Percentiles rank a stretch among this genome's conserved stretches.
Evolutionary conservation across 2,888 invertebrate species (phyloP).

Genomic region (Phyto melanocephala): DNA sequence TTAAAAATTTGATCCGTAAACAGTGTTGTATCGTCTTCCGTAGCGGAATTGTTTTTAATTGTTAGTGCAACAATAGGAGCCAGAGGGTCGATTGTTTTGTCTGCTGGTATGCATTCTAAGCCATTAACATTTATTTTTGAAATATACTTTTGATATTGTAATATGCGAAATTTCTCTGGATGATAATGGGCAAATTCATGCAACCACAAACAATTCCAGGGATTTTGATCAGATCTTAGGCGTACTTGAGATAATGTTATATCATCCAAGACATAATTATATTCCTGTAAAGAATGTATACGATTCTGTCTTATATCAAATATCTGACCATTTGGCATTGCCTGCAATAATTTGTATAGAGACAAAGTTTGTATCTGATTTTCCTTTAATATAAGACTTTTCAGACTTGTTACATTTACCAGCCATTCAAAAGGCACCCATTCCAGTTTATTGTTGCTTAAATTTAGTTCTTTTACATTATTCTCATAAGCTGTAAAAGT

Average conservation of each 20-base stretch:
- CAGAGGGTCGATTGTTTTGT: slow-evolving; percentile 37
- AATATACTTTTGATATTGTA: slow-evolving; percentile 76
- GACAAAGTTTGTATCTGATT: slow-evolving; percentile 70
- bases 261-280: slow-evolving; percentile 37
- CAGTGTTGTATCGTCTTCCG: neutral
- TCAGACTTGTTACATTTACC: slow-evolving; percentile 66
- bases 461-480: slow-evolving; percentile 70
- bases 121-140: slow-evolving; percentile 78
- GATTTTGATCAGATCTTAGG: slow-evolving; percentile 74
- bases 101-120: slow-evolving; percentile 71
- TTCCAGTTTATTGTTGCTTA: slow-evolving; percentile 72
- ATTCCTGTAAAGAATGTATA: slow-evolving; percentile 65
- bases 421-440: slow-evolving; percentile 70
- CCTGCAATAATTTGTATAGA: slow-evolving; percentile 62
- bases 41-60: neutral
- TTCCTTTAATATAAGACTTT: slow-evolving; percentile 66
- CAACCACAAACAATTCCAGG: slow-evolving; percentile 77
- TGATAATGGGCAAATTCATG: slow-evolving; percentile 72
- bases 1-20: slow-evolving; percentile 57
- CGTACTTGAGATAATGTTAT: slow-evolving; percentile 64
- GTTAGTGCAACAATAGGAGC: neutral
- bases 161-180: slow-evolving; percentile 74
- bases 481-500: slow-evolving; percentile 65
- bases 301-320: slow-evolving; percentile 71
- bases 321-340: slow-evolving; percentile 48